Base-by-base conservation (phyloP, 2,888 invertebrate genomes). In the Eubasilissa splendida region DNA sequence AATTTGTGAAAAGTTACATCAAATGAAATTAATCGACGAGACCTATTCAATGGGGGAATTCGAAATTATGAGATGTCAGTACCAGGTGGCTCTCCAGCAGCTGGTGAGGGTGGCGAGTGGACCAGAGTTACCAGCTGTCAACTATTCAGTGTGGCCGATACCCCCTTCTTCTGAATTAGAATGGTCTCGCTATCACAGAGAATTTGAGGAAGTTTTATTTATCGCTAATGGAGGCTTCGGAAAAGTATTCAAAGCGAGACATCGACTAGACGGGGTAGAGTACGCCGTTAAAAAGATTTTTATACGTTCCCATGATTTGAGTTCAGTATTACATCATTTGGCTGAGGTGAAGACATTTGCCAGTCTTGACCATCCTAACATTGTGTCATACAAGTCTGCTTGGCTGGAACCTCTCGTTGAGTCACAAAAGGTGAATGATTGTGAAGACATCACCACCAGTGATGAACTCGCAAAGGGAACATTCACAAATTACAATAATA, bases 271-370 rank as follows among this genome's bases (percentile, higher is more conserved):
- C 86, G 94, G 93, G 7, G 92, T 93, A 2, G 92, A 94, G 85
- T 96, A 96, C 89, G 96, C 96, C 0, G 91, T 96, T 0, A 96
- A 96, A 87, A 95, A 96, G 86, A 94, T 94, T 59, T 89, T 88
- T 82, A 94, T 94, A 54, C 91, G 92, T 84, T 92, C 93, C 0
- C 91, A 91, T 9, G 92, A 92, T 84, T 91, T 94, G 0, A 89
- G 93, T 80, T 91, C 92, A 0, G 92, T 95, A 22, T 90, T 93
- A 87, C 91, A 90, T 66, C 94, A 94, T 88, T 88, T 96, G 63
- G 90, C 93, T 3, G 96, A 96, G 91, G 96, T 96, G 0, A 95
- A 95, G 88, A 95, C 95, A 2, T 92, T 96, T 84, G 96, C 96
- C 0, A 93, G 93, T 85, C 88, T 96, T 50, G 94, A 95, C 86